phyloP scores from a whole-genome alignment of 2,888 invertebrate genomes.

The Protonemura montana region DNA sequence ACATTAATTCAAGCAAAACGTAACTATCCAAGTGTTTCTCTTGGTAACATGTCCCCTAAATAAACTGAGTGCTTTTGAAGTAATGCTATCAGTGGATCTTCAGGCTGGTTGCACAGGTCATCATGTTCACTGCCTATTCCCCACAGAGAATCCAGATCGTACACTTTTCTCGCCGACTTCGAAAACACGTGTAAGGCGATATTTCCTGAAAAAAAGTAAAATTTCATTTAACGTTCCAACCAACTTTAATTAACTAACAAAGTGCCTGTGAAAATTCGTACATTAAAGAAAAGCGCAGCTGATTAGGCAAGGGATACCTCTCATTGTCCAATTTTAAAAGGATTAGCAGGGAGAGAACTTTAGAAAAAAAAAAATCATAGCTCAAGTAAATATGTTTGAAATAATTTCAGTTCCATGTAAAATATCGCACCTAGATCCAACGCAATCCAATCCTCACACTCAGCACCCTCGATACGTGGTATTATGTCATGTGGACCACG shows the following conservation, averaged over 20 bases:
- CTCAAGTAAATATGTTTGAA: no score
- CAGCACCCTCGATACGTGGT: constrained; percentile 80
- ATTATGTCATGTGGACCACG: constrained; percentile 67
- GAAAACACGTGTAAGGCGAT: constrained; percentile 91
- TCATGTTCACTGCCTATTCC: constrained; percentile 85
- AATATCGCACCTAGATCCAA: constrained; percentile 79
- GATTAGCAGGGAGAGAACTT: no score
- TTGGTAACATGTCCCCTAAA: constrained; percentile 69
- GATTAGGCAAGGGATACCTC: no score
- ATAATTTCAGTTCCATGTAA: no score
- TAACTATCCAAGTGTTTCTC: constrained; percentile 35
- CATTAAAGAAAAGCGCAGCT: no score
- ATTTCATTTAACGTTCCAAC: not conserved
- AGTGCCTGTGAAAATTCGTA: no score
- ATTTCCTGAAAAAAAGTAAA: constrained; percentile 72
- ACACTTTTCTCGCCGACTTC: constrained; percentile 70
- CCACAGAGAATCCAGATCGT: constrained; percentile 93
- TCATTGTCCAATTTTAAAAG: no score
- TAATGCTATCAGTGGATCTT: constrained; percentile 69
- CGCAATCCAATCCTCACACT: constrained; percentile 85
- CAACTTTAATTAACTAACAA: no score
- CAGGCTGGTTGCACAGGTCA: constrained; percentile 68
- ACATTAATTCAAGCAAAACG: not conserved
- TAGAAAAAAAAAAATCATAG: not conserved
- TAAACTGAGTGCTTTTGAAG: constrained; percentile 73